Evolutionary conservation across 1,140 invertebrate species (phyloP), one percentile per base, ranked within the genome.

Genomic region (Eumaeus atala): DNA sequence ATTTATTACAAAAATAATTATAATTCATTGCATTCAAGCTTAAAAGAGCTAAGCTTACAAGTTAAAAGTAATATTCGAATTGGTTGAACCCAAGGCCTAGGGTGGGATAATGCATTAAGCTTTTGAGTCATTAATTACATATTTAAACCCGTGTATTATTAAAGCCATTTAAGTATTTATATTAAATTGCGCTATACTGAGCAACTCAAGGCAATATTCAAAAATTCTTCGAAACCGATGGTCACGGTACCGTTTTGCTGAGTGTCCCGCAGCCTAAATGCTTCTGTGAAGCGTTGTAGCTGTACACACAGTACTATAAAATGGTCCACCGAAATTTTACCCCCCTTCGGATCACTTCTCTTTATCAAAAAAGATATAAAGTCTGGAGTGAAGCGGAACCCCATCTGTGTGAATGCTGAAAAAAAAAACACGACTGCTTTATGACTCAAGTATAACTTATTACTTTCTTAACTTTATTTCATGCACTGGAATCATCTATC

Each of bases 301-400:
- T 96, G 93, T 10, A 97, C 92, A 82, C 95, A 96, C 1, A 94
- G 76, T 18, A 96, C 93, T 68, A 97, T 96, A 71, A 97, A 97
- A 59, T 94, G 92, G 84, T 97, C 96, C 28, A 97, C 91, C 0
- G 94, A 93, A 35, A 97, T 91, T 63, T 89, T 89, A 56, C 89
- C 87, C 35, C 92, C 90, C 64, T 87, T 78, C 1, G 90, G 73
- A 83, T 93, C 91, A 72, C 91, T 92, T 82, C 93, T 93, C 64
- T 89, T 90, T 8, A 93, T 88, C 48, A 97, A 77, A 61, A 93
- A 92, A 51, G 90, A 90, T 10, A 94, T 90, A 72, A 97, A 97
- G 34, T 95, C 92, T 6, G 92, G 91, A 17, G 92, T 90, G 57
- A 97, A 92, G 40, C 92, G 89, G 70, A 95, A 97, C n/a, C 95